Evolutionary conservation across 2,113 vertebrate genomes (phyloP).

Genomic region (Rhinichthys klamathensis): DNA sequence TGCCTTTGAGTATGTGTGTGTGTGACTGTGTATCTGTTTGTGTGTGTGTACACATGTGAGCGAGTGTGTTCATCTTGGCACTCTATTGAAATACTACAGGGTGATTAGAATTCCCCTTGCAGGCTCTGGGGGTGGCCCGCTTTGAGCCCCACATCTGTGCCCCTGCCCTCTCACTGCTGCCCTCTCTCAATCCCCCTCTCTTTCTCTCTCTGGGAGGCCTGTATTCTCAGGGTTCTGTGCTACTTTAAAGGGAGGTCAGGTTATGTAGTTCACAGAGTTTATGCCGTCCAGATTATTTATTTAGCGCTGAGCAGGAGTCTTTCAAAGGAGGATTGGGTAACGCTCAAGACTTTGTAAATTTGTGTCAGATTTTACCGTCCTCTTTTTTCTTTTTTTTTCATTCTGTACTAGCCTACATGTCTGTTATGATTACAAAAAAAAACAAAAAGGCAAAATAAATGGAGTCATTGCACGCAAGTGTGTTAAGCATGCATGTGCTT

Average conservation of each 20-base stretch:
- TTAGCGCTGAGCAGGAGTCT: slow-evolving; percentile 60
- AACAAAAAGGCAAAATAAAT: slow-evolving; percentile 22
- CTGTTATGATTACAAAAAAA: slow-evolving; percentile 53
- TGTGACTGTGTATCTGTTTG: slow-evolving; percentile 44
- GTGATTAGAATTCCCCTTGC: slow-evolving; percentile 72
- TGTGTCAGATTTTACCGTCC: slow-evolving; percentile 5
- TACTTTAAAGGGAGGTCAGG: slow-evolving; percentile 67
- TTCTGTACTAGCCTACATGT: slow-evolving; percentile 40
- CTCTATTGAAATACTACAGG: slow-evolving; percentile 71
- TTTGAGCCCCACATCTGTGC: slow-evolving; percentile 51
- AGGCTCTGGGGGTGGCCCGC: slow-evolving; percentile 65
- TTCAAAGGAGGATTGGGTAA: slow-evolving; percentile 69
- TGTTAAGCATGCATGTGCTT: background rate
- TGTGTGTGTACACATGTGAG: slow-evolving; percentile 49
- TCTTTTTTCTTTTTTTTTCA: slow-evolving; percentile 10
- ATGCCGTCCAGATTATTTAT: slow-evolving; percentile 68
- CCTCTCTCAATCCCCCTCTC: slow-evolving; percentile 38
- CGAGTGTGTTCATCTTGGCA: slow-evolving; percentile 74
- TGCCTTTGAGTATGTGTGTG: slow-evolving; percentile 69
- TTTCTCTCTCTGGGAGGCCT: slow-evolving; percentile 54
- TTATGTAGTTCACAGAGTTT: slow-evolving; percentile 68
- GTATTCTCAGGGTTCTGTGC: slow-evolving; percentile 60
- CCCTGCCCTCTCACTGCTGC: slow-evolving; percentile 51
- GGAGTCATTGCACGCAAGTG: slow-evolving; percentile 9
- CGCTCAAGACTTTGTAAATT: slow-evolving; percentile 52